These are phyloP conservation scores for Sialia sialis DNA, from an alignment of 2,113 vertebrate genomes.

Conservation along the genomic window DNA sequence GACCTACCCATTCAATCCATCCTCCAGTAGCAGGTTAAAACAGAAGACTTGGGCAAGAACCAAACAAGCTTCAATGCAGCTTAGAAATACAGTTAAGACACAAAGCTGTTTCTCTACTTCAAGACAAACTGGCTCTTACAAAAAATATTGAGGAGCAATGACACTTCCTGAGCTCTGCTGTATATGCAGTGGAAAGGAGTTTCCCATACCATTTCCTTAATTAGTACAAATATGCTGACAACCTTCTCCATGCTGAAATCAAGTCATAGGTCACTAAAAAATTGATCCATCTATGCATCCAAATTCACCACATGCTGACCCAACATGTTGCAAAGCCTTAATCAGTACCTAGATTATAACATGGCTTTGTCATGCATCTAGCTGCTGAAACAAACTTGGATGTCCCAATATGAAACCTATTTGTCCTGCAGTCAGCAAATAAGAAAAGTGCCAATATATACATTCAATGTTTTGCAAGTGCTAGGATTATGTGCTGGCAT, in stretches of 20 bases:
- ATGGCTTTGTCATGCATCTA: conserved; percentile 40
- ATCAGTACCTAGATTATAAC: conserved; percentile 46
- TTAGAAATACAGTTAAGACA: not conserved
- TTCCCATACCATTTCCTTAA: conserved; percentile 8
- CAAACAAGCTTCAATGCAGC: not conserved
- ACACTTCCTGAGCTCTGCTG: conserved; percentile 9
- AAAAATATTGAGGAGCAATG: not conserved
- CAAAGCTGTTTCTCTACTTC: not conserved
- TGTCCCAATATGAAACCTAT: conserved; percentile 53
- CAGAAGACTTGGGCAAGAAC: not conserved
- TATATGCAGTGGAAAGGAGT: conserved; percentile 22
- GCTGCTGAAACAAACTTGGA: conserved; percentile 45
- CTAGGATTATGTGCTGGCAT: not conserved
- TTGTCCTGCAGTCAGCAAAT: conserved; percentile 44
- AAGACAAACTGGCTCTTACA: not conserved
- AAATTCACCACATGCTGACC: conserved; percentile 25
- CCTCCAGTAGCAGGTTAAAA: not conserved
- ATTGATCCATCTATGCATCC: not conserved
- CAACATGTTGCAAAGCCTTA: conserved; percentile 18
- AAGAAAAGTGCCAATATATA: conserved; percentile 20
- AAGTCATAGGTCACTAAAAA: conserved; percentile 43
- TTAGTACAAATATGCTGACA: conserved; percentile 47
- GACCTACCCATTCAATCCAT: not conserved
- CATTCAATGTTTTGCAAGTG: not conserved
- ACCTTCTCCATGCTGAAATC: conserved; percentile 19